Evolutionary conservation across 2,113 vertebrate species (phyloP).

Genomic region (Excalfactoria chinensis): DNA sequence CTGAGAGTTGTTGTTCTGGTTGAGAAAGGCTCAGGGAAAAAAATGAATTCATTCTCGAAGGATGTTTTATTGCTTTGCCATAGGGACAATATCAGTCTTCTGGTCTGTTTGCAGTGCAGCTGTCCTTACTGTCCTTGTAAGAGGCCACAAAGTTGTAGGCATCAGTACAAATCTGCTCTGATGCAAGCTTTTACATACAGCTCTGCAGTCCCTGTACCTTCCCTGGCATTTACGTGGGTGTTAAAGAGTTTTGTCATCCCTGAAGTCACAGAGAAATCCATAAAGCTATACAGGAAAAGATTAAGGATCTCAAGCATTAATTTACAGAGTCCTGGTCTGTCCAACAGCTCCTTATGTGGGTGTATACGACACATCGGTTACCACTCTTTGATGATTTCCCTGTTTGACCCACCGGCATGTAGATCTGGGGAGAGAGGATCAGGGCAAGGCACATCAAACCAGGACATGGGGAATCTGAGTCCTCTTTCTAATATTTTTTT

Average conservation of each 20-base stretch:
- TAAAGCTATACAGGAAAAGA: background rate
- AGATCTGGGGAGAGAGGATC: background rate
- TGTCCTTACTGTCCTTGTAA: background rate
- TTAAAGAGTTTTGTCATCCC: background rate
- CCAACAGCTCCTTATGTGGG: background rate
- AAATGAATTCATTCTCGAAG: background rate
- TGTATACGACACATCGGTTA: background rate
- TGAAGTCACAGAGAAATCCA: background rate
- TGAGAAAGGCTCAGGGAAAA: background rate
- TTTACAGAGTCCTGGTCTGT: background rate
- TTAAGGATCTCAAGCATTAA: background rate
- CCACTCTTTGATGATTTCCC: background rate
- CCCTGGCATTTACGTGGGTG: background rate
- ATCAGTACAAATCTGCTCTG: background rate
- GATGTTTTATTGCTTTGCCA: background rate
- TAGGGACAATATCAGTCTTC: background rate
- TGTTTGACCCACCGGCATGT: accelerated
- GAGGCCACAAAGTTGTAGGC: background rate
- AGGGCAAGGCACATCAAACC: background rate
- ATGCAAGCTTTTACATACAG: background rate
- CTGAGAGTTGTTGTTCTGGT: accelerated
- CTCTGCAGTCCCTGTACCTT: background rate
- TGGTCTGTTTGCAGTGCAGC: background rate
- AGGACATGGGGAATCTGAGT: accelerated
- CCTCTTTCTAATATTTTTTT: background rate